A percentile compares a stretch with the other conserved stretches of the same genome.
Conservation (phyloP, 2,113 vertebrate genomes). For the Coreoperca whiteheadi region DNA sequence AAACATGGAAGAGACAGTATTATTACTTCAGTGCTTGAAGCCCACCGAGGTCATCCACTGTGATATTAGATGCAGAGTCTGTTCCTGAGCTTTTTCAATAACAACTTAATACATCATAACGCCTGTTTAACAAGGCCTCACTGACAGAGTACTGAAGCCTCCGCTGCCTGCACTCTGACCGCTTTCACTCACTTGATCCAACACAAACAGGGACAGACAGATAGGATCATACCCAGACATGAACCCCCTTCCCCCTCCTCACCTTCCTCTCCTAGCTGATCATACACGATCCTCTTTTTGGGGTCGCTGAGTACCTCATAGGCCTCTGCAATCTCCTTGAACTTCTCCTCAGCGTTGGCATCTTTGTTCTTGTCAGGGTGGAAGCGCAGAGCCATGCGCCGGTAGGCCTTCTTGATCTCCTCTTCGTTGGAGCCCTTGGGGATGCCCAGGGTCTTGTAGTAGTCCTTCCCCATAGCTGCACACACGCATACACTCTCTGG, state of each 20-base stretch:
- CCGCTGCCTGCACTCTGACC: slow-evolving; percentile 14
- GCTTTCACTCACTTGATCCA: slow-evolving; percentile 10
- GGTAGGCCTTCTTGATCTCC: slow-evolving; percentile 98
- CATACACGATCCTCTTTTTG: slow-evolving; percentile 95
- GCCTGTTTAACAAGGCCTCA: slow-evolving; percentile 28
- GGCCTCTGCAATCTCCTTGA: slow-evolving; percentile 98
- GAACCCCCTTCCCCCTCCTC: slow-evolving; percentile 52
- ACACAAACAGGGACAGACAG: slow-evolving; percentile 22
- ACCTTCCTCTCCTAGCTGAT: slow-evolving; percentile 99
- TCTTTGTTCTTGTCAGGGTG: slow-evolving; percentile 99
- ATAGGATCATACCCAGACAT: background rate
- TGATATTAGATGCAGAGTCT: slow-evolving; percentile 47
- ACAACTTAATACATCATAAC: slow-evolving; percentile 57
- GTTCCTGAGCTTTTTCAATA: slow-evolving; percentile 55
- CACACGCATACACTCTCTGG: slow-evolving; percentile 42
- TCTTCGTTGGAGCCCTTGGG: slow-evolving; percentile 93
- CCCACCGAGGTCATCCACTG: slow-evolving; percentile 22
- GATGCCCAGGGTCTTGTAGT: slow-evolving; percentile 97
- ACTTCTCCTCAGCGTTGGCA: slow-evolving; percentile 94
- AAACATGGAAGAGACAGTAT: slow-evolving; percentile 20
- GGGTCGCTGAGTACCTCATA: slow-evolving; percentile 98
- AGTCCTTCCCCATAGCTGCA: slow-evolving; percentile 96
- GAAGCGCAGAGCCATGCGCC: slow-evolving; percentile 97
- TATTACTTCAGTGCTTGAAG: slow-evolving; percentile 59
- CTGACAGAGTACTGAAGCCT: slow-evolving; percentile 5